phyloP scores from a whole-genome alignment of 1,140 invertebrate species.

The Periplaneta americana region DNA sequence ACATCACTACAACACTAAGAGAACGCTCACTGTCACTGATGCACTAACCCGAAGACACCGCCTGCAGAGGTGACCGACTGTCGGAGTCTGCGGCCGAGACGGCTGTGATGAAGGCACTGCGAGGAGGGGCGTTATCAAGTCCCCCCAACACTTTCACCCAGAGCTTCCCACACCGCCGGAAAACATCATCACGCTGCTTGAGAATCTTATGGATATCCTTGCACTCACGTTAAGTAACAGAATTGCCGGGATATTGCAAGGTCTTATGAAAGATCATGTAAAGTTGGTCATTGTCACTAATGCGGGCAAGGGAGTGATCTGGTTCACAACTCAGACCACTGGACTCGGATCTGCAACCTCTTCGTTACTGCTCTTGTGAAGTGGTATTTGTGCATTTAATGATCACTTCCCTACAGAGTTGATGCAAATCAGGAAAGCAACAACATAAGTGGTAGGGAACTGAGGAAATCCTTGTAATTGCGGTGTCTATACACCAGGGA shows the following conservation, averaged over 20 bases:
- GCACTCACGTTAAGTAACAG: neutral
- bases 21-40: neutral
- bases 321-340: too few relatives aligned
- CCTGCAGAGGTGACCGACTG: neutral
- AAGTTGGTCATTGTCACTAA: neutral
- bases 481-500: too few relatives aligned
- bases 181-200: neutral
- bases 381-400: too few relatives aligned
- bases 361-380: too few relatives aligned
- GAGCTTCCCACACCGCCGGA: too few relatives aligned
- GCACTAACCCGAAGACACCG: neutral
- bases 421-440: too few relatives aligned
- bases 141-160: neutral
- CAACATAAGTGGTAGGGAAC: too few relatives aligned
- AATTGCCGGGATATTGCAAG: neutral
- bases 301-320: neutral
- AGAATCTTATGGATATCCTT: too few relatives aligned
- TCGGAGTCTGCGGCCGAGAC: neutral
- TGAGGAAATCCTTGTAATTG: too few relatives aligned
- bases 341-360: too few relatives aligned
- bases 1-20: neutral
- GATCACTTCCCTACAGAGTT: too few relatives aligned
- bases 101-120: neutral
- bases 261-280: neutral
- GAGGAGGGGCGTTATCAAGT: too few relatives aligned